These are phyloP conservation scores for Mimumesa dahlbomi DNA, from an alignment of 2,888 invertebrate species.

Conservation along the genomic window DNA sequence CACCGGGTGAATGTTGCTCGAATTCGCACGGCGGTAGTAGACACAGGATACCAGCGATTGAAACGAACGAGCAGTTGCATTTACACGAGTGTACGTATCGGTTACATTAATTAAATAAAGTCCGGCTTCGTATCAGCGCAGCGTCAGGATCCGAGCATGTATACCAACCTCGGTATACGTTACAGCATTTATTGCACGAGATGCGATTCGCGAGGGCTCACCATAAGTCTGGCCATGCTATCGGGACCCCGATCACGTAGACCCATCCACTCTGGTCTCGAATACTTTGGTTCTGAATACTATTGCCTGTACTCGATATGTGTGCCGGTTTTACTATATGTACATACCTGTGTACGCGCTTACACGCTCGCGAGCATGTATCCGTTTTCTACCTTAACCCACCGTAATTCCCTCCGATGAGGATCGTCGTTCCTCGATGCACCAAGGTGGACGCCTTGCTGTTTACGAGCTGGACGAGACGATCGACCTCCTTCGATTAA, in stretches of 20 bases:
- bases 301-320: conserved; percentile 48
- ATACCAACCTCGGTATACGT: conserved; percentile 32
- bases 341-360: conserved; percentile 12
- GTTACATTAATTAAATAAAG: conserved; percentile 71
- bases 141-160: conserved; percentile 40
- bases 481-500: conserved; percentile 65
- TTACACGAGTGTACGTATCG: conserved; percentile 61
- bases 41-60: conserved; percentile 36
- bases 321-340: conserved; percentile 16
- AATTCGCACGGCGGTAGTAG: conserved; percentile 40
- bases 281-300: conserved; percentile 61
- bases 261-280: conserved; percentile 62
- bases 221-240: conserved; percentile 69
- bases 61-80: conserved; percentile 51
- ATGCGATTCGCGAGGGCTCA: conserved; percentile 58
- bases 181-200: conserved; percentile 60
- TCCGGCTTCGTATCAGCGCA: conserved; percentile 51
- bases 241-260: conserved; percentile 72
- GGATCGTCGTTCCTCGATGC: conserved; percentile 25
- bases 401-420: conserved; percentile 34
- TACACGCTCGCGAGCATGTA: conserved; percentile 15
- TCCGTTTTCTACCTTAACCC: conserved; percentile 38
- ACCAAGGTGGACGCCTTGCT: conserved; percentile 12
- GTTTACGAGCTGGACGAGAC: conserved; percentile 53
- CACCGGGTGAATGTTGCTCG: conserved; percentile 30